Percentiles rank a stretch among this genome's conserved stretches.
These are phyloP conservation scores for Stomatorhinus ivindoensis DNA, from an alignment of 2,113 vertebrate species.

Conservation along the genomic window DNA sequence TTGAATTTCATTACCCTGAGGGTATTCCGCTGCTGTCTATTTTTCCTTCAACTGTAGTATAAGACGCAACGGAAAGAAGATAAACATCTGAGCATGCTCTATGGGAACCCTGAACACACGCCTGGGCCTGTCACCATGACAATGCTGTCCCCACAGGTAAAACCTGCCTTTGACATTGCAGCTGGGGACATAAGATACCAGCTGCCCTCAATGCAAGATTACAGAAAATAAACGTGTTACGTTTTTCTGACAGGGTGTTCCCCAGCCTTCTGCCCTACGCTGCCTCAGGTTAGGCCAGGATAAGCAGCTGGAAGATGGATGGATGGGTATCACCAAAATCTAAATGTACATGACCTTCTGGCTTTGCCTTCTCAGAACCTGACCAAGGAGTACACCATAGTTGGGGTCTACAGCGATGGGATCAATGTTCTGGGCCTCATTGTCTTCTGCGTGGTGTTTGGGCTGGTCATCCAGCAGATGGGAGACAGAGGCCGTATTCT, in stretches of 20 bases:
- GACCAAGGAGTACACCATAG: conserved; percentile 64
- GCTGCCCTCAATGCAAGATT: background rate
- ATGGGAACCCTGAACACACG: conserved; percentile 34
- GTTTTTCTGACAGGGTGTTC: background rate
- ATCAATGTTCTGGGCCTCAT: conserved; percentile 74
- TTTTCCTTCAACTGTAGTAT: conserved; percentile 49
- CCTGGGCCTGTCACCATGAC: conserved; percentile 33
- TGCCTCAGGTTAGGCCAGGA: background rate
- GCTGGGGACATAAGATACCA: background rate
- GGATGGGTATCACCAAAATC: background rate
- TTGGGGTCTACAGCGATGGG: conserved; percentile 63
- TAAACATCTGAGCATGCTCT: conserved; percentile 3
- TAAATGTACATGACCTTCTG: background rate
- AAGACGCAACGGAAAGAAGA: conserved; percentile 68
- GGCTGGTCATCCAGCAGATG: conserved; percentile 73
- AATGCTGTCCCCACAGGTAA: conserved; percentile 48
- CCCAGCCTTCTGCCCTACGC: background rate
- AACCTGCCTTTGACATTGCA: background rate
- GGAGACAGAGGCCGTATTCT: conserved; percentile 70
- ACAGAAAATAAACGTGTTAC: background rate
- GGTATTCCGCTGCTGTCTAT: background rate
- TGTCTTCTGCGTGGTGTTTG: conserved; percentile 73
- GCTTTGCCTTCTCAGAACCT: conserved; percentile 48
- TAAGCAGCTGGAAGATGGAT: background rate
- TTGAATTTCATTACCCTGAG: background rate